phyloP scores from a whole-genome alignment of 2,888 invertebrate species.

The Trileptium ribeirensis region DNA sequence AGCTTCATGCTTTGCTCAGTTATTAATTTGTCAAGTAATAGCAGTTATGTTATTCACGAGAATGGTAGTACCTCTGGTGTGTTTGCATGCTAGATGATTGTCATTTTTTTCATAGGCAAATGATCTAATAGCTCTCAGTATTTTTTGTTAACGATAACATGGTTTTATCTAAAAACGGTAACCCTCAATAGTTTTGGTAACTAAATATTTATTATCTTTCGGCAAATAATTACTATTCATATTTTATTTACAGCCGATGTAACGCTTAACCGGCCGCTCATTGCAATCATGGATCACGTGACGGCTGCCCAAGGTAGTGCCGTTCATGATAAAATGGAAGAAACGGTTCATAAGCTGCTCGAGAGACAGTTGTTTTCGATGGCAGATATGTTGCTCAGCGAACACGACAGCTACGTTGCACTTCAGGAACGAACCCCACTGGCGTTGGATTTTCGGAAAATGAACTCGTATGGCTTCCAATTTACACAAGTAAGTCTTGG shows the following conservation, averaged over 20 bases:
- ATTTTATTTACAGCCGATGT: slow-evolving; percentile 35
- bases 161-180: no score
- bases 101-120: no score
- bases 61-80: no score
- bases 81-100: no score
- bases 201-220: no score
- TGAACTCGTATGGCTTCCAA: slow-evolving; percentile 24
- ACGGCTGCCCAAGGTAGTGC: slow-evolving; percentile 34
- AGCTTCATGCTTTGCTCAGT: no score
- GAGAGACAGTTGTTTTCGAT: slow-evolving; percentile 41
- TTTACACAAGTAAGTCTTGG: slow-evolving; percentile 32
- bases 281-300: slow-evolving; percentile 48
- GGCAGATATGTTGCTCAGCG: slow-evolving; percentile 40
- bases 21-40: no score
- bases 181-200: no score
- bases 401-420: slow-evolving; percentile 37
- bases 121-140: no score
- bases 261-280: slow-evolving; percentile 49
- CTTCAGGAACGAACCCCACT: slow-evolving; percentile 38
- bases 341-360: slow-evolving; percentile 43
- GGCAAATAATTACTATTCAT: no score
- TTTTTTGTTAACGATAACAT: no score
- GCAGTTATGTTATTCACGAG: no score
- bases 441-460: slow-evolving; percentile 9
- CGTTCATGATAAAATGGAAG: slow-evolving; percentile 35